Conservation (phyloP, 2,888 invertebrate species). For the Chydorus sphaericus region DNA sequence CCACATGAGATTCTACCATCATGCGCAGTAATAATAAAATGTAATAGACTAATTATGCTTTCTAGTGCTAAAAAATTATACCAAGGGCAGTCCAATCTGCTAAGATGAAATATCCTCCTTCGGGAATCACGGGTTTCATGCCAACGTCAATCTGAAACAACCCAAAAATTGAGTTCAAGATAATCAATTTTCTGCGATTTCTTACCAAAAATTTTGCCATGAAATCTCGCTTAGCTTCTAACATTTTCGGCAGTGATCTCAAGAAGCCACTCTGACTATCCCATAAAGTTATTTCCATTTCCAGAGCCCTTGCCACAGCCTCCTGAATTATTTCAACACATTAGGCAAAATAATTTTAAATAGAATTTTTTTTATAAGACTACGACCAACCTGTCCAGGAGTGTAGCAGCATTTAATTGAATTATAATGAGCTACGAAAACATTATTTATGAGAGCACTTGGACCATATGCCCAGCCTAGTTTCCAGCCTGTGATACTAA, state of each 20-base stretch:
- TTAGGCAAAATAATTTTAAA: not conserved
- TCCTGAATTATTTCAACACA: slow-evolving; percentile 47
- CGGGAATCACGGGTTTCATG: slow-evolving; percentile 80
- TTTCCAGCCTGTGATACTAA: slow-evolving; percentile 96
- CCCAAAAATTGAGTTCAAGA: not conserved
- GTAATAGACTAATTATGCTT: too few species aligned
- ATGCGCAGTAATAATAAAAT: too few species aligned
- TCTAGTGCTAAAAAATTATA: too few species aligned
- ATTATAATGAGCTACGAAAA: slow-evolving; percentile 87
- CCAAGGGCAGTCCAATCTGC: slow-evolving; percentile 76
- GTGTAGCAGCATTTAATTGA: slow-evolving; percentile 82
- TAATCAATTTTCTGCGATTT: not conserved
- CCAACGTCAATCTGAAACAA: slow-evolving; percentile 47
- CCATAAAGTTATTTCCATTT: slow-evolving; percentile 56
- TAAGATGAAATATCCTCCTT: slow-evolving; percentile 89
- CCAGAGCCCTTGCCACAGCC: slow-evolving; percentile 79
- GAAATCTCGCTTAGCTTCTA: slow-evolving; percentile 62
- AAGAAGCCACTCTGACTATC: slow-evolving; percentile 70
- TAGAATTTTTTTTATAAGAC: not conserved
- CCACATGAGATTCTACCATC: slow-evolving; percentile 49
- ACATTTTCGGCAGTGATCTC: slow-evolving; percentile 51
- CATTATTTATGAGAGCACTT: slow-evolving; percentile 54
- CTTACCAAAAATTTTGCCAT: slow-evolving; percentile 55
- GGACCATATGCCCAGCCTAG: slow-evolving; percentile 94
- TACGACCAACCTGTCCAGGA: slow-evolving; percentile 51